Conservation (phyloP, 1,140 invertebrate species). For the Thaumetopoea pityocampa region DNA sequence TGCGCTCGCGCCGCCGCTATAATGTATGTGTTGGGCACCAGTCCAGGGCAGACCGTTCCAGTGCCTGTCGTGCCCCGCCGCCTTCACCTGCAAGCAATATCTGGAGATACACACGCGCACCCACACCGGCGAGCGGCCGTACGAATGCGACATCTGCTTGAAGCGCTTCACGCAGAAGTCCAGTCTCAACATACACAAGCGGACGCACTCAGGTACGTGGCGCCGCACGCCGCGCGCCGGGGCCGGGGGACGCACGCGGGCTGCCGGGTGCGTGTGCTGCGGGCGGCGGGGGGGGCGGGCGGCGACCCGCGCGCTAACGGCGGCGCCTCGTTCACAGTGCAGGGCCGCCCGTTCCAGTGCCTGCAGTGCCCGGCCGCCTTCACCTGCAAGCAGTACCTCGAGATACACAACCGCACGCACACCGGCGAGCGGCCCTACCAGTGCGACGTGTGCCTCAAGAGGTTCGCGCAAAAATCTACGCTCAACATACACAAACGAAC, state of each 20-base stretch:
- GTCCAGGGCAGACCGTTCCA: conserved; percentile 80
- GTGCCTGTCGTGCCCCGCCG: conserved; percentile 83
- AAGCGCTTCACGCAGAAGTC: conserved; percentile 84
- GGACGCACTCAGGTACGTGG: conserved; percentile 80
- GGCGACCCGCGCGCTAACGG: conserved; percentile 17
- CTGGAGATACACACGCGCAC: conserved; percentile 87
- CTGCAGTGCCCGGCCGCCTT: conserved; percentile 80
- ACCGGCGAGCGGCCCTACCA: conserved; percentile 78
- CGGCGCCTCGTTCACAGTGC: conserved; percentile 49
- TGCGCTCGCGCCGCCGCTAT: conserved; percentile 64
- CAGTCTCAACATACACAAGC: conserved; percentile 85
- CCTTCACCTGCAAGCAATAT: conserved; percentile 84
- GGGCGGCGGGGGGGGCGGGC: conserved; percentile 18
- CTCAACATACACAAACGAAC: conserved; percentile 71
- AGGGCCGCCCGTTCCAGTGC: conserved; percentile 81
- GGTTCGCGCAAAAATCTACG: conserved; percentile 73
- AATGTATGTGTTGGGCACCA: conserved; percentile 73
- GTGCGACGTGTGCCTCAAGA: conserved; percentile 72
- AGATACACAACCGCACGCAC: conserved; percentile 86
- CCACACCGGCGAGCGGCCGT: conserved; percentile 83
- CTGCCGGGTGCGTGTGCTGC: conserved; percentile 27
- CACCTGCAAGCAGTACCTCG: conserved; percentile 82
- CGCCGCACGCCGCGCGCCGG: conserved; percentile 22
- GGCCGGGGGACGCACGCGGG: conserved; percentile 39
- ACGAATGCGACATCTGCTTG: conserved; percentile 83